phyloP scores from a whole-genome alignment of 2,888 invertebrate species.

The Ormyrus labotus region DNA sequence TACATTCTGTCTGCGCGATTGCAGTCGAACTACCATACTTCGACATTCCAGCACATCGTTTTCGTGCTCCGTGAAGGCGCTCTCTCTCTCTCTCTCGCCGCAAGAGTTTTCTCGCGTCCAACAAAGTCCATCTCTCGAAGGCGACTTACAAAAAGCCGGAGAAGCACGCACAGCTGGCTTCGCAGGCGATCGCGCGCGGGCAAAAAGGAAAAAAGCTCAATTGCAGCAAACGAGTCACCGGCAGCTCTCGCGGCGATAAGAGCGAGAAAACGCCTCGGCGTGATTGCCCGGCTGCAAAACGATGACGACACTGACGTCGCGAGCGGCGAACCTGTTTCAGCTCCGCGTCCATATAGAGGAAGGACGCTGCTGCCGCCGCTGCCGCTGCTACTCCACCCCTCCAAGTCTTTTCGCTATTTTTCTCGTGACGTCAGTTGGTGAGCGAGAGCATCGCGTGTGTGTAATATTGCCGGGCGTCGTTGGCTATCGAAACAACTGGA shows the following conservation, averaged over 20 bases:
- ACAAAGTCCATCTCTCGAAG: too few relatives aligned
- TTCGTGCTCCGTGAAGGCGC: too few relatives aligned
- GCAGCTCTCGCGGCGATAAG: conserved; percentile 7
- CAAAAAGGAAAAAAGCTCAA: too few relatives aligned
- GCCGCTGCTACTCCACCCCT: not conserved
- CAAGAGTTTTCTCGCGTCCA: too few relatives aligned
- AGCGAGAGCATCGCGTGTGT: conserved; percentile 25
- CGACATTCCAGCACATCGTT: too few relatives aligned
- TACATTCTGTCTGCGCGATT: too few relatives aligned
- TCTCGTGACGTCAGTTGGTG: conserved; percentile 52
- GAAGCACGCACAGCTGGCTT: not conserved
- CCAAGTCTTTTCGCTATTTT: conserved; percentile 41
- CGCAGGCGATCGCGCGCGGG: not conserved
- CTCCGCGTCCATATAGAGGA: conserved; percentile 29
- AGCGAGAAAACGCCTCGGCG: conserved; percentile 26
- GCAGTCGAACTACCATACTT: too few relatives aligned
- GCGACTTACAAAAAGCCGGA: not conserved
- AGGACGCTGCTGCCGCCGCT: not conserved
- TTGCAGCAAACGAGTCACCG: not conserved
- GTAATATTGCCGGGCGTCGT: conserved; percentile 10
- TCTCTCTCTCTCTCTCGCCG: too few relatives aligned
- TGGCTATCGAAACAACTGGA: not conserved
- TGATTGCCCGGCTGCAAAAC: conserved; percentile 28
- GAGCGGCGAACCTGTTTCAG: conserved; percentile 45
- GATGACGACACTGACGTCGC: conserved; percentile 6